These are phyloP conservation scores for Uloborus plumipes DNA, from an alignment of 2,888 invertebrate genomes.

Conservation along the genomic window DNA sequence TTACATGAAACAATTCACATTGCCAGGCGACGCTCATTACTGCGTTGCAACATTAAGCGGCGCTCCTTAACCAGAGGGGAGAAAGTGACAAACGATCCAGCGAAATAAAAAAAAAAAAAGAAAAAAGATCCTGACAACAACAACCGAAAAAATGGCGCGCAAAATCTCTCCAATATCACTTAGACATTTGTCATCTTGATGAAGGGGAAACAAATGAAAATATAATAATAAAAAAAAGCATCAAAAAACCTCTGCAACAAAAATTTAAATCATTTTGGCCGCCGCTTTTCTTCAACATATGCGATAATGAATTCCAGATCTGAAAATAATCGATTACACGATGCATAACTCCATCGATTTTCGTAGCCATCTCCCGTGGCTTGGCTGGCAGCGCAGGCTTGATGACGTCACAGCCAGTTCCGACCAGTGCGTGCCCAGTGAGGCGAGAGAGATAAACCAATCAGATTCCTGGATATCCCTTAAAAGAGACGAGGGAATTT, in stretches of 20 bases:
- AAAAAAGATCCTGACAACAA: conserved; percentile 4
- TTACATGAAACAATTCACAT: conserved; percentile 12
- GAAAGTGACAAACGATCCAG: conserved; percentile 52
- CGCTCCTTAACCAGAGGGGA: not conserved
- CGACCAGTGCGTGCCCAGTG: conserved; percentile 60
- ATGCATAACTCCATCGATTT: conserved; percentile 62
- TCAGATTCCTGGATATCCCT: conserved; percentile 60
- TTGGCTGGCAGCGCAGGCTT: conserved; percentile 49
- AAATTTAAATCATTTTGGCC: conserved; percentile 62
- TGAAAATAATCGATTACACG: conserved; percentile 62
- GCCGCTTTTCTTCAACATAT: conserved; percentile 57
- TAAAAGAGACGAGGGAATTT: conserved; percentile 61
- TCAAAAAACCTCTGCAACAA: conserved; percentile 27
- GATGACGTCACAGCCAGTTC: conserved; percentile 58
- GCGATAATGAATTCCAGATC: conserved; percentile 64
- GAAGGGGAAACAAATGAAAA: conserved; percentile 32
- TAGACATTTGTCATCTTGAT: conserved; percentile 64
- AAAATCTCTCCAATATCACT: conserved; percentile 62
- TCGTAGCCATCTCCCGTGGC: conserved; percentile 31
- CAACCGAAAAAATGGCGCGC: conserved; percentile 34
- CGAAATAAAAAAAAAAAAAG: conserved; percentile 9
- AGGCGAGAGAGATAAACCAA: conserved; percentile 64
- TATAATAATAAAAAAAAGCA: not conserved
- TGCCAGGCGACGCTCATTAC: no score
- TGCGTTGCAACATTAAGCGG: conserved; percentile 29